Conservation (phyloP, 1,140 invertebrate species). For the Meloidogyne floridensis region DNA sequence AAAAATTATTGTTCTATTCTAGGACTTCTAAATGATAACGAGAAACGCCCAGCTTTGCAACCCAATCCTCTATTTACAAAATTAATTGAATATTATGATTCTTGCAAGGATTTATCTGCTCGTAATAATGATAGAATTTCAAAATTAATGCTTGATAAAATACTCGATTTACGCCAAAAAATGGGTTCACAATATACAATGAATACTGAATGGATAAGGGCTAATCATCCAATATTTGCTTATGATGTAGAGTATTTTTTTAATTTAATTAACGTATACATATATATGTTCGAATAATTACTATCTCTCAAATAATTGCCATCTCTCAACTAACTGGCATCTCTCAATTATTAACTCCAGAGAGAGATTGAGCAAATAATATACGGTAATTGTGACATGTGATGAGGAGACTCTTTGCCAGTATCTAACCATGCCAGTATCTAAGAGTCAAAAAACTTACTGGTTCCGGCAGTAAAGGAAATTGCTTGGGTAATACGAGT, state of each 20-base stretch:
- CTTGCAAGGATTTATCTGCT: background rate
- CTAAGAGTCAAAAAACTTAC: no score
- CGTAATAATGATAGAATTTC: background rate
- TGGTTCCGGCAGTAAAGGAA: no score
- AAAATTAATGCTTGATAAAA: background rate
- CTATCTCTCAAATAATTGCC: no score
- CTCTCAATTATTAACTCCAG: no score
- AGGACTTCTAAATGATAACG: background rate
- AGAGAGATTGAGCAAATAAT: no score
- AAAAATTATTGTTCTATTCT: background rate
- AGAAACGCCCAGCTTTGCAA: background rate
- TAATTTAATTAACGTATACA: background rate
- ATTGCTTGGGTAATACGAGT: no score
- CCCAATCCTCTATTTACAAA: background rate
- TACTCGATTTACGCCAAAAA: background rate
- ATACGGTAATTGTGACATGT: no score
- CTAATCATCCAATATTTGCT: background rate
- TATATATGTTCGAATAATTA: no score
- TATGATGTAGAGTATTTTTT: background rate
- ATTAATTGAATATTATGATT: background rate
- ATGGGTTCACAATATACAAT: background rate
- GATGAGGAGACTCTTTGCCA: no score
- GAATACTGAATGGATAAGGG: background rate
- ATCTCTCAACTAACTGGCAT: no score
- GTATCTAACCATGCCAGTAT: no score